Percentiles rank a stretch among this genome's conserved stretches.
Evolutionary conservation across 2,113 vertebrate genomes (phyloP).

Genomic region (Sula dactylatra): DNA sequence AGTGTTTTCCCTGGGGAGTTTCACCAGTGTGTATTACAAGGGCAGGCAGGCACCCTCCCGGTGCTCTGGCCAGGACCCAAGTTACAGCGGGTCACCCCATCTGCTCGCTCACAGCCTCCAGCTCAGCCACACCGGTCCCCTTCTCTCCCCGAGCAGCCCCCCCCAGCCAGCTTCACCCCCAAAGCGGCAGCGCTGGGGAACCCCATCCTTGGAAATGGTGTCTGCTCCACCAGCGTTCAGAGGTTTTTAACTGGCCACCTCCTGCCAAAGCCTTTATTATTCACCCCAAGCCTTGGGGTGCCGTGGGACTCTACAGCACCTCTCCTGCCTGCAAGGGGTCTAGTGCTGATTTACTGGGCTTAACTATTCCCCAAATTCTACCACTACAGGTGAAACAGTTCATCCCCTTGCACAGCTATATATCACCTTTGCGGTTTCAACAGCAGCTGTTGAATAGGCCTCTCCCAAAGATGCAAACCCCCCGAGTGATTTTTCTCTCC

Average conservation of each 20-base stretch:
- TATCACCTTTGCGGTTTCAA: background rate
- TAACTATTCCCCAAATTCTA: background rate
- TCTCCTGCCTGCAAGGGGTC: background rate
- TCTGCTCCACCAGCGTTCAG: background rate
- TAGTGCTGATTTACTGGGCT: background rate
- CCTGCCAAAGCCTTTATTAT: background rate
- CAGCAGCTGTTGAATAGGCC: background rate
- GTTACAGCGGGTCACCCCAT: background rate
- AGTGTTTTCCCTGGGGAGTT: background rate
- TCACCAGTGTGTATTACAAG: background rate
- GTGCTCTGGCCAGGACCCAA: background rate
- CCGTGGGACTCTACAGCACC: background rate
- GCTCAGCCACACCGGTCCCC: background rate
- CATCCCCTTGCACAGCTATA: background rate
- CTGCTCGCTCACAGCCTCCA: background rate
- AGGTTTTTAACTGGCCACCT: background rate
- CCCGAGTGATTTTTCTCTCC: background rate
- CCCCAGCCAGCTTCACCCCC: background rate
- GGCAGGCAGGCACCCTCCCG: background rate
- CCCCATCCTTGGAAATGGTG: background rate
- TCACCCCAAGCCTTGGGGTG: rapidly evolving
- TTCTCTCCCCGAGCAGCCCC: rapidly evolving
- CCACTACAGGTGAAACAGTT: background rate
- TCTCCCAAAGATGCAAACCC: background rate
- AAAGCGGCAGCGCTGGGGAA: background rate